Conservation (phyloP, 2,888 invertebrate species). For the Strigamia crassipes region DNA sequence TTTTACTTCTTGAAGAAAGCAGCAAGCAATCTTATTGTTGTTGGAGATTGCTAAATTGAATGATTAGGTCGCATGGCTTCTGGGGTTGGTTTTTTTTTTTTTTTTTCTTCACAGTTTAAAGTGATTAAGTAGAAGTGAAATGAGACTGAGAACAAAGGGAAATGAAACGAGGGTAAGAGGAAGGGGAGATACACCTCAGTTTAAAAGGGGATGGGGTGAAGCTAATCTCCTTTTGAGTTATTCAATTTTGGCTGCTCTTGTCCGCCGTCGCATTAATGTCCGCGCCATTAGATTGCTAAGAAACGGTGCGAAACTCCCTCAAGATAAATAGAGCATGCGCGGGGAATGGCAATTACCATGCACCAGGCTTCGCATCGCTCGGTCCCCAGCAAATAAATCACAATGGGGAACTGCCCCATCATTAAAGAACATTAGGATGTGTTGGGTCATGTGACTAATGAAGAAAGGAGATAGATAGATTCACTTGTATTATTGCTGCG, state of each 20-base stretch:
- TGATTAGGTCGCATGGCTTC: neutral
- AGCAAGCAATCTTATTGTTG: neutral
- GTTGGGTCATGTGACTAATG: constrained; percentile 2
- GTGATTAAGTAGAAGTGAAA: neutral
- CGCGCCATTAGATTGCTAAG: constrained; percentile 10
- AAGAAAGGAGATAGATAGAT: neutral
- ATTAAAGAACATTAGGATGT: neutral
- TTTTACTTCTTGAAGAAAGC: neutral
- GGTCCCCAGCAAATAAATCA: constrained; percentile 1
- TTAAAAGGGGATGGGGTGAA: neutral
- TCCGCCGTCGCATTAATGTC: constrained; percentile 10
- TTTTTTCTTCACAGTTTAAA: neutral
- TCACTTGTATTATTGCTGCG: neutral
- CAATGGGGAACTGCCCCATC: neutral
- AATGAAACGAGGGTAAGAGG: neutral
- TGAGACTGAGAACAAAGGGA: constrained; percentile 1
- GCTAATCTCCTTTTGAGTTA: constrained; percentile 10
- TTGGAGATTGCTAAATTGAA: neutral
- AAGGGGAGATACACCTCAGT: neutral
- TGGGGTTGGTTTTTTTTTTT: neutral
- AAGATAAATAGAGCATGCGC: constrained; percentile 10
- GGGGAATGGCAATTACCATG: constrained; percentile 10
- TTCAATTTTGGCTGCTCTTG: constrained; percentile 10
- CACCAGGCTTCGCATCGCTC: neutral
- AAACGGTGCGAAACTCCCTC: constrained; percentile 3